Evolutionary conservation across 2,113 vertebrate species (phyloP), one percentile per base, ranked within the genome.

Genomic region (Pseudopipra pipra): DNA sequence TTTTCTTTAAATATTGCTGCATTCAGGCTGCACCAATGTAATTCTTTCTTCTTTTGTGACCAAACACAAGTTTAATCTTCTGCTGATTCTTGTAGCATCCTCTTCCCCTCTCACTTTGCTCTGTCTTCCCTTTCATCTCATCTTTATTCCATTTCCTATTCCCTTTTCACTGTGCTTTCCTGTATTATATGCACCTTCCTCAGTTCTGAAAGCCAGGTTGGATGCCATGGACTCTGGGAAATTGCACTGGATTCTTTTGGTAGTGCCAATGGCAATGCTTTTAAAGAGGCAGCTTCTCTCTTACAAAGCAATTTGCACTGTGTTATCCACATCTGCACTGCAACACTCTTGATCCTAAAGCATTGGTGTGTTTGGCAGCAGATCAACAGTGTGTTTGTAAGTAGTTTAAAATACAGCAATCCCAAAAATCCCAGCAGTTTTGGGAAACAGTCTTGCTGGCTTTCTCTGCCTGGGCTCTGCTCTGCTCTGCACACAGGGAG

Each of bases 381-480:
- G 85, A 94, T 62, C 94, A 82, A 86, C 89, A 73, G 41, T 44
- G 73, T 77, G 62, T 93, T 74, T 78, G 54, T 88, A 86, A 88
- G 88, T 44, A 89, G 65, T 89, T 95, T 65, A 80, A 95, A 97
- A 97, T 89, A 68, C 52, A 62, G 78, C 91, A 95, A 82, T 92
- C 78, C 82, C 46, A 75, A 84, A 95, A 89, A 95, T 79, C 85
- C 79, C 90, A 90, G 80, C 94, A 89, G 74, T 14, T 80, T 74
- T 66, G 54, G 85, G 63, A 79, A 90, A 94, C 46, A 43, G 37
- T 62, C 91, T 93, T 89, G 67, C 81, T 93, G 94, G 44, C 28
- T 80, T 76, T 82, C 8, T 7, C 49, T 84, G 76, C 61, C 80
- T 75, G 72, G 70, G 76, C 47, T 94, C 70, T 55, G 62, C 49